Evolutionary conservation across 1,140 invertebrate genomes (phyloP), one percentile per base, ranked within the genome.

Genomic region (Schlechtendalia chinensis): DNA sequence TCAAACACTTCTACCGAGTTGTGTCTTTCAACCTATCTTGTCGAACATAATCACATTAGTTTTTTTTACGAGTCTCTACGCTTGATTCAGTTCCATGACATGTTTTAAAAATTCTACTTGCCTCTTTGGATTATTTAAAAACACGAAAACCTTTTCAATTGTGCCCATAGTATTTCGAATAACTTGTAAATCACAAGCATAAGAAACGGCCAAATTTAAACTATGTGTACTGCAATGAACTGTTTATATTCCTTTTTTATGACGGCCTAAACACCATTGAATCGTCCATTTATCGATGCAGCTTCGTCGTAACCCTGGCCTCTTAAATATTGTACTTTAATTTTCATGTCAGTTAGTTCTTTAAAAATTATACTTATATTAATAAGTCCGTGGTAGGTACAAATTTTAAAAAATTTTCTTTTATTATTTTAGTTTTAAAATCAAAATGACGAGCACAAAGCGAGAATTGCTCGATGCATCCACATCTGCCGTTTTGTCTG

Each of bases 161-260:
- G 61, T 83, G n/a, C 81, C 82, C 16, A 81, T 56, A 65, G 45
- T 53, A 83, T 82, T 82, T 81, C 69, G 71, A 24, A 82, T 54
- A 22, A 24, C 10, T 47, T 58, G 39, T 27, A 82, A 2, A 32
- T 71, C 75, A 61, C 61, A 79, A 17, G 71, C 39, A 56, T 77
- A n/a, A 59, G 58, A 27, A 6, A 83, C 10, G 29, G 80, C 84
- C 65, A 84, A 82, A 82, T 83, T 86, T 80, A 87, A 83, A 82
- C 58, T 83, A 83, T 84, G 84, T 81, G 82, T 84, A 82, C 83
- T 84, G 82, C 83, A 85, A 83, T 83, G 84, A 24, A 83, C 84
- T 81, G 69, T 58, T 82, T 77, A 83, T 84, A 83, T 81, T 81
- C 83, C 81, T 84, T 80, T 81, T 83, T 82, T 77, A 86, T 85